Evolutionary conservation across 2,113 vertebrate genomes (phyloP).

Genomic region (Pelmatolapia mariae): DNA sequence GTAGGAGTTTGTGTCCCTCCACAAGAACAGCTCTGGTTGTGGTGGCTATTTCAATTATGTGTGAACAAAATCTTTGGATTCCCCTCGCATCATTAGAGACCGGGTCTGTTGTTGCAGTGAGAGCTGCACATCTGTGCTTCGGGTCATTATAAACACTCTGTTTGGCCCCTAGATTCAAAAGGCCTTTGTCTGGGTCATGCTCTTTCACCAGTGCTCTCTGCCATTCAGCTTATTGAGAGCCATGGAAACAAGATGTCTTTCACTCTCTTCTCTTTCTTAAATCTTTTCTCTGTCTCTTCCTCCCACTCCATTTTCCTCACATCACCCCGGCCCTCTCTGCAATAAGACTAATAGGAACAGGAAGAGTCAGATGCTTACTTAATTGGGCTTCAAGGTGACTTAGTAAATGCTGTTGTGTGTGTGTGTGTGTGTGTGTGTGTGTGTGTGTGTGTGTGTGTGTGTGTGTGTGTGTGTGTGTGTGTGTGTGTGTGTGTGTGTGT

Average conservation of each 20-base stretch:
- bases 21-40: constrained; percentile 40
- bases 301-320: constrained; percentile 13
- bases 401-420: neutral
- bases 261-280: constrained; percentile 33
- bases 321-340: neutral
- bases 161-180: constrained; percentile 58
- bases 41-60: constrained; percentile 40
- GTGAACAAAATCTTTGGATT: constrained; percentile 44
- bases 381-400: constrained; percentile 72
- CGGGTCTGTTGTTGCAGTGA: constrained; percentile 30
- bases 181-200: constrained; percentile 63
- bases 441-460: neutral
- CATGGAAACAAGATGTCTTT: constrained; percentile 66
- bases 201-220: constrained; percentile 54
- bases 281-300: constrained; percentile 32
- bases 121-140: constrained; percentile 53
- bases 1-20: constrained; percentile 16
- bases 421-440: neutral
- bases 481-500: neutral
- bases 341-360: constrained; percentile 33
- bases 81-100: constrained; percentile 45
- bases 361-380: constrained; percentile 57
- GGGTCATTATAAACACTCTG: constrained; percentile 57
- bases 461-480: neutral
- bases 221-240: constrained; percentile 59